Evolutionary conservation across 2,888 invertebrate species (phyloP), one percentile per base, ranked within the genome.

Genomic region (Drosophila ezoana): DNA sequence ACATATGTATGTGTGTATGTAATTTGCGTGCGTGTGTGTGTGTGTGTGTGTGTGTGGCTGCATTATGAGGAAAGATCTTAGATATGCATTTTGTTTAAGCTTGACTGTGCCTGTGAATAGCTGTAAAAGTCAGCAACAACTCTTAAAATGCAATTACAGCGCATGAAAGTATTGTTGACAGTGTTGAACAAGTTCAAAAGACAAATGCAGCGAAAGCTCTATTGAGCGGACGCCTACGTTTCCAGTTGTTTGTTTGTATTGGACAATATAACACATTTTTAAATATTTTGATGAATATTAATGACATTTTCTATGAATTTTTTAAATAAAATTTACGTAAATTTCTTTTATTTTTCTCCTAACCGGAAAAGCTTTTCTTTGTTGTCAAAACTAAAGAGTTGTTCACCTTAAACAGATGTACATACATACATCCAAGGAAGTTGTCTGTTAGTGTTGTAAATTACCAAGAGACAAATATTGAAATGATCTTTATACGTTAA

Each of bases 41-140:
- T 38, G 3, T 40, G 13, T 35, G 13, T 33, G 35, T 48, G 41
- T 32, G 43, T 70, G 38, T 48, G 37, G 33, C 57, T 58, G 71
- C 62, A 49, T 62, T 78, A 71, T 65, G 47, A 77, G 51, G 63
- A 79, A 80, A 79, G 77, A 80, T 77, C 44, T 23, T 6, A 37
- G 80, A 80, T 79, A 77, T 70, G 66, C 58, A 47, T 51, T 68
- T 43, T 41, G 60, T 71, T 23, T 59, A 44, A 66, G 32, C 28
- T 43, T 35, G 37, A 56, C 43, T 70, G 51, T 70, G 59, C 65
- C 33, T 37, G 40, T 23, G 35, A 56, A 51, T 41, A 32, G 33
- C 41, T 18, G 35, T 11, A 52, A 37, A 20, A 49, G 48, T 49
- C n/a, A 38, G 37, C 41, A 44, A 56, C 43, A 16, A 14, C 57